Evolutionary conservation across 2,797 vertebrate genomes (phyloP), one percentile per base, ranked within the genome.

Genomic region (Eptatretus atami): DNA sequence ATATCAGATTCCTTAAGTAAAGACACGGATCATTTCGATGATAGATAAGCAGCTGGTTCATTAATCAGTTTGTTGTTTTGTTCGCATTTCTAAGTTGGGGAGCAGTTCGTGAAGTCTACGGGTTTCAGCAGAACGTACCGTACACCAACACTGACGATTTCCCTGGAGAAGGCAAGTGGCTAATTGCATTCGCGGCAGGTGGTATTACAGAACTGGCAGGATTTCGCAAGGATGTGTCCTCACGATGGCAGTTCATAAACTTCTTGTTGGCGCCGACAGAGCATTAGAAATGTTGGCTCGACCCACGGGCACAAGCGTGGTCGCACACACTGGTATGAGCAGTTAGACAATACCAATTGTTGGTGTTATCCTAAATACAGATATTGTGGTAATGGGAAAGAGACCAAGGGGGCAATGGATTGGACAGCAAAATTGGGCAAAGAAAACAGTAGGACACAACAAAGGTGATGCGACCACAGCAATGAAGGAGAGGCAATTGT

Each of bases 251-350:
- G n/a, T n/a, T 85, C 3, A 78, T 88, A 54, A 93, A 93, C 74
- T 93, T 93, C 72, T 93, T 93, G 69, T 74, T 92, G 74, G 85
- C n/a, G 73, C 11, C 76, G 25, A 88, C 82, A 0, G 77, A 82
- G 83, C 70, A 70, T 86, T 63, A 78, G 70, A 11, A 76, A 81
- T 66, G 81, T 79, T 15, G 83, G 83, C 24, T 93, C 63, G 79
- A 90, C 67, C 84, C 85, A 2, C 78, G n/a, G 75, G 1, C 70
- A 88, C 68, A 71, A 74, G 60, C 73, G 82, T 0, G n/a, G 68
- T 69, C 0, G 85, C 70, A 1, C 85, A 90, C 69, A 69, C 88
- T 44, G 85, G 85, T 87, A n/a, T 44, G 31, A 44, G 31, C 31
- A n/a, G 31, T 44, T 44, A 2, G 31, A n/a, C 31, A 8, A 44